Evolutionary conservation across 53 echinoderm and acorn worm genomes (phyloP), one percentile per base, ranked within the genome.

Genomic region (Astropecten irregularis): DNA sequence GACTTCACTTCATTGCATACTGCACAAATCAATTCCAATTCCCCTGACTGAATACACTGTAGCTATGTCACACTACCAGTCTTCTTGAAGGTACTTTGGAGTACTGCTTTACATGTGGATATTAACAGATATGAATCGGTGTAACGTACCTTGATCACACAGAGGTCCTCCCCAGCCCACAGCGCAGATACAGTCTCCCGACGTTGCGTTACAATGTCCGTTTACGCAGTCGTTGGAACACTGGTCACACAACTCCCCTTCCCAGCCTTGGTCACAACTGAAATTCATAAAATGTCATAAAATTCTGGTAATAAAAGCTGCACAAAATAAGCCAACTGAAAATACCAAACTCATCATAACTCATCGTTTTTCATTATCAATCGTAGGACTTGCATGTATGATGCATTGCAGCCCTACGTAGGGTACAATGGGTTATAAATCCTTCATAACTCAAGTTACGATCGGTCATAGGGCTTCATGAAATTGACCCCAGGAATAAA

Each of bases 71-170:
- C n/a, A n/a, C n/a, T n/a, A n/a, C n/a, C n/a, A n/a, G n/a, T n/a
- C n/a, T n/a, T n/a, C n/a, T n/a, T n/a, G n/a, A n/a, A n/a, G n/a
- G n/a, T n/a, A n/a, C n/a, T n/a, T n/a, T n/a, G n/a, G n/a, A n/a
- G n/a, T n/a, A n/a, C n/a, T n/a, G n/a, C n/a, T n/a, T n/a, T n/a
- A n/a, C n/a, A n/a, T n/a, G n/a, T n/a, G n/a, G n/a, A n/a, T n/a
- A n/a, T n/a, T n/a, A n/a, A n/a, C n/a, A n/a, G n/a, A n/a, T n/a
- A n/a, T n/a, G n/a, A n/a, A n/a, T n/a, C n/a, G n/a, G n/a, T n/a
- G n/a, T n/a, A n/a, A n/a, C n/a, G 47, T 70, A 93, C 93, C 90
- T 88, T 90, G 84, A 28, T 93, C 85, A 37, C 93, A 93, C 8
- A 88, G 66, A 2, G 65, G 26, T 71, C 93, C 93, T 31, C 93